A percentile compares a stretch with the other conserved stretches of the same genome.
phyloP scores from a whole-genome alignment of 2,888 invertebrate genomes.

The Chromoteleia sp. region DNA sequence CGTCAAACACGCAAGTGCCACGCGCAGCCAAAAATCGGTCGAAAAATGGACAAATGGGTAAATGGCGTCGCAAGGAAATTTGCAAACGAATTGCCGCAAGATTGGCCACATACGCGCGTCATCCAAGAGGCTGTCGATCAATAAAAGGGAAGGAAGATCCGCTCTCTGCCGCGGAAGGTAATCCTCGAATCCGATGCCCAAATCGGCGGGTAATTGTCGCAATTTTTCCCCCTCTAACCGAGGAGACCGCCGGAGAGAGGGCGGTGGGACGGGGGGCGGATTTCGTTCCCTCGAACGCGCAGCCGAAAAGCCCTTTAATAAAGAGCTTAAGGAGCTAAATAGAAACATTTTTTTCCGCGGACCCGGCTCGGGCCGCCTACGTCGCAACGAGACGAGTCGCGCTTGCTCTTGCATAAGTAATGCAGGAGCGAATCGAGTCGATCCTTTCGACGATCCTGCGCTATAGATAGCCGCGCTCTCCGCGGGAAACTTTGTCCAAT shows the following conservation, averaged over 20 bases:
- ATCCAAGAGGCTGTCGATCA: slow-evolving; percentile 70
- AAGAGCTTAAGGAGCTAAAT: slow-evolving; percentile 82
- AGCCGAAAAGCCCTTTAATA: slow-evolving; percentile 77
- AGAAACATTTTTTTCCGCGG: slow-evolving; percentile 81
- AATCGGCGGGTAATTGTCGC: slow-evolving; percentile 84
- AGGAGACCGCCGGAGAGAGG: slow-evolving; percentile 42
- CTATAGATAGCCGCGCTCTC: slow-evolving; percentile 38
- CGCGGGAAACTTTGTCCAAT: slow-evolving; percentile 39
- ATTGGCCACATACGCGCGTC: not conserved
- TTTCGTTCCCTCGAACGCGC: slow-evolving; percentile 55
- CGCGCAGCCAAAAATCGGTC: no score
- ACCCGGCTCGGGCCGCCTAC: slow-evolving; percentile 63
- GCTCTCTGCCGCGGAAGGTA: slow-evolving; percentile 80
- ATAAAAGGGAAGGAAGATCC: slow-evolving; percentile 81
- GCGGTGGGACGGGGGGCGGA: no score
- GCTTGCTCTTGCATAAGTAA: slow-evolving; percentile 81
- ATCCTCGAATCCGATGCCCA: slow-evolving; percentile 81
- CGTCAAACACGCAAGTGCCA: no score
- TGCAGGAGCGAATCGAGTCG: slow-evolving; percentile 70
- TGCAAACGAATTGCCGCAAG: not conserved
- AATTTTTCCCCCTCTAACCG: slow-evolving; percentile 73
- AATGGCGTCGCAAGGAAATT: no score
- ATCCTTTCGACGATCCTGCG: slow-evolving; percentile 50
- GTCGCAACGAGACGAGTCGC: slow-evolving; percentile 75
- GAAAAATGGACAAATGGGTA: no score